Conservation (phyloP, 2,113 vertebrate species). For the Thunnus maccoyii region DNA sequence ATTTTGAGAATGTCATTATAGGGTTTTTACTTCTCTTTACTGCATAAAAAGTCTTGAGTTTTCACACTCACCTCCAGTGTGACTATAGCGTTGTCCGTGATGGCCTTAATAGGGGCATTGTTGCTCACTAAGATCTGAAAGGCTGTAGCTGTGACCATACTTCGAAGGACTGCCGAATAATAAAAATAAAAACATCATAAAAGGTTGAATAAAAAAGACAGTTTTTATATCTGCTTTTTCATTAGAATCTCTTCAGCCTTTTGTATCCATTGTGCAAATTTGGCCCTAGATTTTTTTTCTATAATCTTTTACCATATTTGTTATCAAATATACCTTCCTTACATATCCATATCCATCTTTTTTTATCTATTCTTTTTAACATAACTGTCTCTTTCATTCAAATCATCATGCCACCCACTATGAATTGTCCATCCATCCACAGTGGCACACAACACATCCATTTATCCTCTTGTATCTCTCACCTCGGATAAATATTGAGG, state of each 20-base stretch:
- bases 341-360: no score
- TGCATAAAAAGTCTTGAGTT: background rate
- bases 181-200: background rate
- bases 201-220: background rate
- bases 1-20: background rate
- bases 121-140: slow-evolving; percentile 87
- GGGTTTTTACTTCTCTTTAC: background rate
- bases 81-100: slow-evolving; percentile 76
- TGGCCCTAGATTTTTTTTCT: no score
- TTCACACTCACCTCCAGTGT: slow-evolving; percentile 83
- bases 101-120: slow-evolving; percentile 79
- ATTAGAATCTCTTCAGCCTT: no score
- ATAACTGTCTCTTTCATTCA: background rate
- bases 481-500: slow-evolving; percentile 84
- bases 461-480: slow-evolving; percentile 13
- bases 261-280: background rate
- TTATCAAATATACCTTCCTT: no score
- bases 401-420: background rate
- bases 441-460: background rate
- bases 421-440: no score
- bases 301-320: no score
- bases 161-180: slow-evolving; percentile 80
- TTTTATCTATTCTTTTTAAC: background rate
- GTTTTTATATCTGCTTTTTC: background rate
- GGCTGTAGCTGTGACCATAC: slow-evolving; percentile 84